Evolutionary conservation across 2,797 vertebrate species (phyloP), one percentile per base, ranked within the genome.

Genomic region (Hozukius guyotensis): DNA sequence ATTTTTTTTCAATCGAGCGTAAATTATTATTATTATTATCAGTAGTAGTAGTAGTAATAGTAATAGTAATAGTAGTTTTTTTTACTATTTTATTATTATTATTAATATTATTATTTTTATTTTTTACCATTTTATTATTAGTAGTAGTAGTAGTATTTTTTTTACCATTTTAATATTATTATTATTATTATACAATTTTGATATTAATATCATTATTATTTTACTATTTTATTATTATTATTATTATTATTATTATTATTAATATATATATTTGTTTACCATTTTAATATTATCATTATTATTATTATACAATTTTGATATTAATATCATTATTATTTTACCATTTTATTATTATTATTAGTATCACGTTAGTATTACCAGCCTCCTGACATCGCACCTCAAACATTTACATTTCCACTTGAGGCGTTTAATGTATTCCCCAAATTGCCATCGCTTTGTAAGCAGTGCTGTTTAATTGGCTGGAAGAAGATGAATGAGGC

Each of bases 401-500:
- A 57, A 60, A 84, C 64, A 60, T 88, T 86, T 82, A 65, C 80
- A 77, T 88, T 87, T 87, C 87, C 90, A 64, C 83, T 86, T 76
- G 1, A 82, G 67, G 78, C 62, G 20, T 86, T 86, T 91, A 84
- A 90, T 81, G 59, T 64, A 72, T 73, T 53, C 80, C 65, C 66
- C 66, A 87, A 87, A 89, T 87, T 90, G 91, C 80, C 77, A 46
- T 24, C 38, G 78, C 84, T 93, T 93, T 93, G 90, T 93, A 84
- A 78, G 90, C 87, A 59, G 38, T 83, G 80, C 85, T 89, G 94
- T 92, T 92, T 95, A 94, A 93, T 94, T 94, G 92, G 81, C 88
- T 93, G 92, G 88, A 94, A 93, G 93, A 94, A 91, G 90, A 93
- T 94, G 93, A 95, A 92, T 91, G 92, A 90, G 91, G 75, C 83